Percentiles rank a stretch among this genome's conserved stretches.
These are phyloP conservation scores for Leucopternis melanops DNA, from an alignment of 2,113 vertebrate species.

Conservation along the genomic window DNA sequence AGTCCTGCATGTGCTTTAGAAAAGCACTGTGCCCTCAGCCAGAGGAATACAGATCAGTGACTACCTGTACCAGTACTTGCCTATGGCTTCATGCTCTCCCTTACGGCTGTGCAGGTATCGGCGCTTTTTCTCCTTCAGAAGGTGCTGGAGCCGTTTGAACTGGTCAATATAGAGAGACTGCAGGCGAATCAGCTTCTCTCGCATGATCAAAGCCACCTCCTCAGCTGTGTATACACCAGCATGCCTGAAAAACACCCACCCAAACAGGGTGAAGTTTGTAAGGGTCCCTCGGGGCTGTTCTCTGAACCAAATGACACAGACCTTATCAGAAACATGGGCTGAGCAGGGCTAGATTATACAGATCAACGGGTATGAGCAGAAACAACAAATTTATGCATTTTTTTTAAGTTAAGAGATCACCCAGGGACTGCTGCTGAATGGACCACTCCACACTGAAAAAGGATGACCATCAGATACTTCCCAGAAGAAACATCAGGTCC, in stretches of 20 bases:
- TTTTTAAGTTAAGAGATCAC: neutral
- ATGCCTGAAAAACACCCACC: constrained; percentile 71
- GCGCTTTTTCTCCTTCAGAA: constrained; percentile 94
- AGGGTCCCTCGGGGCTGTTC: neutral
- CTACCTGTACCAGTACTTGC: constrained; percentile 46
- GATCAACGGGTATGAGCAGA: neutral
- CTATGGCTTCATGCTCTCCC: constrained; percentile 87
- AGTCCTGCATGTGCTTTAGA: neutral
- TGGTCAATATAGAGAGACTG: constrained; percentile 98
- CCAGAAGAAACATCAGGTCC: neutral
- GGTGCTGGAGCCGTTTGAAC: constrained; percentile 94
- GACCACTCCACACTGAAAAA: neutral
- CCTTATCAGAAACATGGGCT: fast-evolving
- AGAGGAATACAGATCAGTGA: neutral
- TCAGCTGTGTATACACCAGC: constrained; percentile 96
- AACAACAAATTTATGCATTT: fast-evolving
- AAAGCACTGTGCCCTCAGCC: fast-evolving
- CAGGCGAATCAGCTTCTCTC: constrained; percentile 93
- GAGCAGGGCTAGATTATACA: neutral
- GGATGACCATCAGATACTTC: neutral
- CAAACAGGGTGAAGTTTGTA: neutral
- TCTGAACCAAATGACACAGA: too few relatives aligned
- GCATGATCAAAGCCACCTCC: constrained; percentile 93
- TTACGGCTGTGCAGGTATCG: constrained; percentile 88
- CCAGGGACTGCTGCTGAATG: neutral